These are phyloP conservation scores for Anomalospiza imberbis DNA, from an alignment of 2,797 vertebrate genomes.

Conservation along the genomic window DNA sequence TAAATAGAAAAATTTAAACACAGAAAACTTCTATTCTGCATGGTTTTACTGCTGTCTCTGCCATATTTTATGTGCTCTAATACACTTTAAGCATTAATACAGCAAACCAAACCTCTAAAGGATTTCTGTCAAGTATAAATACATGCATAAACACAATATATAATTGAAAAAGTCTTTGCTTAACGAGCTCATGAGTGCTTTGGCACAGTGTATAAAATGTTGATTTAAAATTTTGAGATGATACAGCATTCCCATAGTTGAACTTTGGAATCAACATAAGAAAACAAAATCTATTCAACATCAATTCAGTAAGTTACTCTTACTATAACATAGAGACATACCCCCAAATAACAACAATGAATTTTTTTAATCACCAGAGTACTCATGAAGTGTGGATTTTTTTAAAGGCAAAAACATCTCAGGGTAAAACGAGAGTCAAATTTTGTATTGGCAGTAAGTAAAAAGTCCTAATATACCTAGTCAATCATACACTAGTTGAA, in stretches of 20 bases:
- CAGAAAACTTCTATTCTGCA: not conserved
- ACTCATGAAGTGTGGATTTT: not conserved
- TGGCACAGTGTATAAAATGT: conserved; percentile 1
- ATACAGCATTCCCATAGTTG: not conserved
- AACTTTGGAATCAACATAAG: not conserved
- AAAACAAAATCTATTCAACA: not conserved
- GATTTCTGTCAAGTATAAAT: conserved; percentile 52
- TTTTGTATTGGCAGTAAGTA: not conserved
- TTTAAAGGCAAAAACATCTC: conserved; percentile 1
- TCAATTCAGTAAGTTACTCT: not conserved
- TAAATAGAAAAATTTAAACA: not conserved
- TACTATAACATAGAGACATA: not conserved
- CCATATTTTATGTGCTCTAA: conserved; percentile 10
- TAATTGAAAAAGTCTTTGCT: conserved; percentile 44
- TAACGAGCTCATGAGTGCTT: conserved; percentile 41
- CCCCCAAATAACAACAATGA: not conserved
- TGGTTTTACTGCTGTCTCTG: not conserved
- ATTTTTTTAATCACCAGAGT: not conserved
- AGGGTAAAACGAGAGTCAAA: not conserved
- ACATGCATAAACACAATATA: conserved; percentile 32
- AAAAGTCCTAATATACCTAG: not conserved
- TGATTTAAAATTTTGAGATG: conserved; percentile 33
- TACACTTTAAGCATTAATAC: conserved; percentile 2
- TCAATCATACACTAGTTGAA: not conserved
- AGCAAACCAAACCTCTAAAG: conserved; percentile 39